phyloP scores from a whole-genome alignment of 1,140 invertebrate species.

The Delia radicum region DNA sequence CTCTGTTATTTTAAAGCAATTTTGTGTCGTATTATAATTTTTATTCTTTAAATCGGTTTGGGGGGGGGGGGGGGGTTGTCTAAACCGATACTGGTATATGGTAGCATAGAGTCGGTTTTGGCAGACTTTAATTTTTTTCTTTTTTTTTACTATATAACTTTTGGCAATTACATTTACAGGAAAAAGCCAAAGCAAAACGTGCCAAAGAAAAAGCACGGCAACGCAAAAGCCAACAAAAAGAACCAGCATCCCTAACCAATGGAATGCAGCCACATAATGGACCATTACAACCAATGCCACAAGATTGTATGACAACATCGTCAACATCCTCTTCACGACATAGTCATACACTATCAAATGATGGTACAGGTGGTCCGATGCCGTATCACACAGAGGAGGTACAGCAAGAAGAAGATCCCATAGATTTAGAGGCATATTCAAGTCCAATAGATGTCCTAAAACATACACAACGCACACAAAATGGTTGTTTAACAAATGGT shows the following conservation, averaged over 20 bases:
- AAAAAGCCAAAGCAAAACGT: constrained; percentile 68
- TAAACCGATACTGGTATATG: too few species aligned
- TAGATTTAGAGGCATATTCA: constrained; percentile 53
- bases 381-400: constrained; percentile 17
- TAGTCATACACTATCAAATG: constrained; percentile 3
- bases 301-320: constrained; percentile 39
- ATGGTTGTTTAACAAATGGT: constrained; percentile 46
- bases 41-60: too few species aligned
- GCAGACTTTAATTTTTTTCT: too few species aligned
- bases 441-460: constrained; percentile 54
- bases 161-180: constrained; percentile 49
- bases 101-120: too few species aligned
- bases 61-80: too few species aligned
- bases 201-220: constrained; percentile 68
- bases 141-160: too few species aligned
- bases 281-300: constrained; percentile 42
- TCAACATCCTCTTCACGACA: background rate
- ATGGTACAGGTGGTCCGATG: background rate
- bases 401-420: constrained; percentile 25
- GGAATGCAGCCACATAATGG: constrained; percentile 42
- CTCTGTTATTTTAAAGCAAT: too few species aligned
- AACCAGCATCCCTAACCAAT: constrained; percentile 53
- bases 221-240: constrained; percentile 58
- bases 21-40: too few species aligned
- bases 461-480: constrained; percentile 41